A percentile compares a stretch with the other conserved stretches of the same genome.
Conservation (phyloP, 2,113 vertebrate species). For the Chaenogobius annularis region DNA sequence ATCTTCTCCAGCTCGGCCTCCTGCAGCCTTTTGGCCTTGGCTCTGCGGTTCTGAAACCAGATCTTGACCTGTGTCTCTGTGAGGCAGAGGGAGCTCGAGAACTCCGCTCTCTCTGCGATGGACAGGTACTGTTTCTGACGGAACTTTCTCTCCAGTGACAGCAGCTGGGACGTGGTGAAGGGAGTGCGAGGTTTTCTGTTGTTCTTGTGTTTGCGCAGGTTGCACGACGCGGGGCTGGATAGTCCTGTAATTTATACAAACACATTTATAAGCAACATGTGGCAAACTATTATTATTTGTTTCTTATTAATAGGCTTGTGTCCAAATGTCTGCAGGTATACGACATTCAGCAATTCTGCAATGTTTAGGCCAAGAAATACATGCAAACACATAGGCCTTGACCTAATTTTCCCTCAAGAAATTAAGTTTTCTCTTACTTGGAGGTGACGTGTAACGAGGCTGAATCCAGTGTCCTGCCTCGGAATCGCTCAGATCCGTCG, state of each 20-base stretch:
- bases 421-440: constrained; percentile 65
- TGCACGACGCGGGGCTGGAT: constrained; percentile 63
- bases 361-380: neutral
- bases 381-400: neutral
- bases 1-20: constrained; percentile 85
- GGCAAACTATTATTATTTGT: neutral
- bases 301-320: neutral
- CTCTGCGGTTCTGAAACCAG: constrained; percentile 87
- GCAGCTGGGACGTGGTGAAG: constrained; percentile 83
- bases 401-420: neutral
- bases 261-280: neutral
- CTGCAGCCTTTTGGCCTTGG: constrained; percentile 85
- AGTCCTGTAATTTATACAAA: constrained; percentile 56
- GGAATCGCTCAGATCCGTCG: constrained; percentile 61
- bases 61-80: constrained; percentile 88
- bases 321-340: neutral
- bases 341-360: neutral
- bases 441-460: constrained; percentile 64
- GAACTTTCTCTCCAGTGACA: constrained; percentile 85
- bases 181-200: constrained; percentile 86
- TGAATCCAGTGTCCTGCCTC: constrained; percentile 64
- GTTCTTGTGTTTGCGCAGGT: constrained; percentile 84
- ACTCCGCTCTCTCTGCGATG: constrained; percentile 81
- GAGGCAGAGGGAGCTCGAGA: constrained; percentile 81
- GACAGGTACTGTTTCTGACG: constrained; percentile 85